Evolutionary conservation across 1,140 invertebrate genomes (phyloP), one percentile per base, ranked within the genome.

Genomic region (Conus betulinus): DNA sequence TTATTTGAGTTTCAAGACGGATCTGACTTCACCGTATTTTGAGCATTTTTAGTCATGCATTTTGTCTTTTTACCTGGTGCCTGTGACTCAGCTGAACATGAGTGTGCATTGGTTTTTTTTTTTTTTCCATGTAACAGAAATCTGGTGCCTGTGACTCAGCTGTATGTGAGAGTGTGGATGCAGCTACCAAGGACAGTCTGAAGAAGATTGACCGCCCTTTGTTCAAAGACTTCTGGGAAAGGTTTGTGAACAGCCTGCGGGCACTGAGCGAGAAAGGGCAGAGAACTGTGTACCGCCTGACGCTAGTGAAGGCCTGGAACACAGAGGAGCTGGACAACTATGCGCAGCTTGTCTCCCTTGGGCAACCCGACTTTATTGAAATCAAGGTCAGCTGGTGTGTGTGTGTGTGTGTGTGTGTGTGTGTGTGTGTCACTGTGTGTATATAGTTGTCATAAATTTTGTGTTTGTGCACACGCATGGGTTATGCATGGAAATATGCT

Each of bases 101-200:
- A 97, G 96, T 93, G 96, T 97, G 13, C 97, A 97, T 93, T 39
- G 39, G 0, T 39, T 39, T 39, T 39, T 39, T 39, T 39, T 3
- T 39, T 39, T 39, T 39, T 39, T 39, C 39, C 39, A 1, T 5
- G 27, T 25, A 17, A 6, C 89, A 96, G 95, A 89, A 94, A 95
- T 71, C 92, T 97, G 84, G 91, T 94, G 67, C 97, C 97, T 23
- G 96, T 97, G 7, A 97, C 97, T 23, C 97, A 97, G 92, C 92
- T 97, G 39, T 97, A 97, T 94, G 96, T 97, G 1, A 97, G n/a
- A n/a, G 96, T 93, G 96, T 97, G 13, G 97, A 97, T 93, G 97
- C 97, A 11, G 96, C 96, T 88, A 96, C 96, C 10, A 97, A 97
- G 92, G 96, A 96, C n/a, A 96, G 96, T 91, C 92, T 97, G 63